These are phyloP conservation scores for Oncorhynchus keta DNA, from an alignment of 2,113 vertebrate species.

Conservation along the genomic window DNA sequence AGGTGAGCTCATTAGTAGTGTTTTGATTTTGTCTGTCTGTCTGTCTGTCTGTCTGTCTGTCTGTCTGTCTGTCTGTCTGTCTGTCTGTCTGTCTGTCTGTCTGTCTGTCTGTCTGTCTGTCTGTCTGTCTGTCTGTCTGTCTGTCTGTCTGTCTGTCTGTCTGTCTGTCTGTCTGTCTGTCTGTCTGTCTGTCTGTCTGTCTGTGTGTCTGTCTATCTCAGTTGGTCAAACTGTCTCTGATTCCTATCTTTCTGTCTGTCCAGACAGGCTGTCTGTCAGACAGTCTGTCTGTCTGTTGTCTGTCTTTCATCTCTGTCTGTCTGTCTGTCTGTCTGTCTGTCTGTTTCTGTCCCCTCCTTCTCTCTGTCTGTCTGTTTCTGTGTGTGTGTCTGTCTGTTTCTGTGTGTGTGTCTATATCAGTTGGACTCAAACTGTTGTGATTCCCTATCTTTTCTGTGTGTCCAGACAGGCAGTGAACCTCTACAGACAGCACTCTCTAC, in stretches of 20 bases:
- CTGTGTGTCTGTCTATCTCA: no score
- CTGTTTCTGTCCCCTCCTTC: no score
- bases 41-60: not conserved
- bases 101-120: not conserved
- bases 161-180: no score
- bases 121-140: not conserved
- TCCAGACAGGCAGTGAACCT: not conserved
- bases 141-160: no score
- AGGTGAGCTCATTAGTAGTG: not conserved
- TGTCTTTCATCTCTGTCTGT: no score
- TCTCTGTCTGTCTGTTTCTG: not conserved
- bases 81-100: no score
- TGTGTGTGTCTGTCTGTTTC: no score
- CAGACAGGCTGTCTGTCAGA: not conserved
- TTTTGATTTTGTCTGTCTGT: not conserved
- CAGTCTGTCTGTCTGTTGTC: not conserved
- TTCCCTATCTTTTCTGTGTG: not conserved
- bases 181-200: no score
- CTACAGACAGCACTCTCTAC: not conserved
- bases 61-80: not conserved
- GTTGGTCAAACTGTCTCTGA: not conserved
- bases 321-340: not conserved
- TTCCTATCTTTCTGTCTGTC: not conserved
- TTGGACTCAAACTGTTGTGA: not conserved
- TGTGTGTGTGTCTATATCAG: no score